Conservation (phyloP, 2,888 invertebrate species). For the Boloria euphrosyne region DNA sequence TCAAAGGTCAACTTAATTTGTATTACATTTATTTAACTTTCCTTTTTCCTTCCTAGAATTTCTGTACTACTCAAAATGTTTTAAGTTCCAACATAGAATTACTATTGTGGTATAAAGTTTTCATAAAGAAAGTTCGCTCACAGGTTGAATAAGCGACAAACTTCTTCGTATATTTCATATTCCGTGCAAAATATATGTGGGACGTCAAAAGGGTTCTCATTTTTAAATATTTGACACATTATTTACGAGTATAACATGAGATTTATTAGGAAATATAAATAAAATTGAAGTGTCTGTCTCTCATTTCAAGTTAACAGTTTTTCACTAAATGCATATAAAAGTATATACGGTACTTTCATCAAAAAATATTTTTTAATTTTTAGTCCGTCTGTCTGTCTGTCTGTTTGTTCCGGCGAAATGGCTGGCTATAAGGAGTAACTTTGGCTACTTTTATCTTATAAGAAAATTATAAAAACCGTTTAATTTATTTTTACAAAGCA, state of each 20-base stretch:
- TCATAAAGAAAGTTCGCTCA: slow-evolving; percentile 14
- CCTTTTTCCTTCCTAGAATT: not conserved
- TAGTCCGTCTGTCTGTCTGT: too few relatives aligned
- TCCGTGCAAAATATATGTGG: slow-evolving; percentile 3
- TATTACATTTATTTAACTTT: not conserved
- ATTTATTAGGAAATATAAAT: too few relatives aligned
- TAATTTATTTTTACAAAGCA: too few relatives aligned
- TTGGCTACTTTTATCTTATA: too few relatives aligned
- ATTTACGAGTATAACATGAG: slow-evolving; percentile 5
- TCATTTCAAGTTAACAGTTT: too few relatives aligned
- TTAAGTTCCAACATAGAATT: not conserved
- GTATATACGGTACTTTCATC: too few relatives aligned
- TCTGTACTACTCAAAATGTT: not conserved
- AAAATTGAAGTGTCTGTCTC: too few relatives aligned
- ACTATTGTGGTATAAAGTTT: slow-evolving; percentile 16
- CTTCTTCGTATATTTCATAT: slow-evolving; percentile 27
- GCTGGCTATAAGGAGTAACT: too few relatives aligned
- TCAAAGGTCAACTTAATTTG: not conserved
- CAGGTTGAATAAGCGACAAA: slow-evolving; percentile 28
- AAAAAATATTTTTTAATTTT: too few relatives aligned
- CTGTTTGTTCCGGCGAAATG: too few relatives aligned
- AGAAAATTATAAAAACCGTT: too few relatives aligned
- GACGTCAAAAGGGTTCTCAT: slow-evolving; percentile 8
- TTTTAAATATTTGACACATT: slow-evolving; percentile 15
- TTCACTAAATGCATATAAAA: too few relatives aligned